Evolutionary conservation across 2,113 vertebrate species (phyloP), one percentile per base, ranked within the genome.

Genomic region (Albula glossodonta): DNA sequence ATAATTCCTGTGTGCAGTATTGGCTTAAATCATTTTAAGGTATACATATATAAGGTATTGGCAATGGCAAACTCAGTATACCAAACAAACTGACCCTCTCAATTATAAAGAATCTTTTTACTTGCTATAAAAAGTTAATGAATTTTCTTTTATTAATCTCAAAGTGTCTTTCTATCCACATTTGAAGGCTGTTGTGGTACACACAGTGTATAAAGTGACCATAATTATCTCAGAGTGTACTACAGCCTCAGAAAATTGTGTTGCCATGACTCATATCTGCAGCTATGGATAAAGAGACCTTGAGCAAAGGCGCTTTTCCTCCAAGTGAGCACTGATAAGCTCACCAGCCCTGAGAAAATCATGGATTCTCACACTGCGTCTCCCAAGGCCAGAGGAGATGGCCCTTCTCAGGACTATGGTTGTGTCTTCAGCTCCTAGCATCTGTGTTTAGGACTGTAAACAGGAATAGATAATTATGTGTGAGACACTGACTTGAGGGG

Each of bases 401-500:
- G 17, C 50, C 49, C 66, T 51, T 84, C 60, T 77, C 60, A 84
- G 48, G 31, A 41, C n/a, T 41, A 79, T 12, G 66, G 84, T 87
- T 87, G 66, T 87, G 86, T 84, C 86, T 87, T 60, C n/a, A 80
- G 56, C 19, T 50, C 60, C 51, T 51, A 70, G 78, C 51, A 48
- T 84, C 78, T 53, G 78, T 81, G 63, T 48, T 83, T 51, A 78
- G 74, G 80, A 85, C 52, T 6, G 48, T 84, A 87, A 87, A 87
- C 86, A 87, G 86, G 86, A 84, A 87, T 81, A 80, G 63, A 48
- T 80, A 66, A 60, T 70, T 66, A 78, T 77, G 50, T 87, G 86
- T 49, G 83, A 84, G 84, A 10, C 7, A 22, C 22, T 19, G 5
- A 19, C 79, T 87, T 31, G 4, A 52, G n/a, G 80, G 22, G 48